phyloP scores from a whole-genome alignment of 2,797 vertebrate species.

The Chelon auratus region DNA sequence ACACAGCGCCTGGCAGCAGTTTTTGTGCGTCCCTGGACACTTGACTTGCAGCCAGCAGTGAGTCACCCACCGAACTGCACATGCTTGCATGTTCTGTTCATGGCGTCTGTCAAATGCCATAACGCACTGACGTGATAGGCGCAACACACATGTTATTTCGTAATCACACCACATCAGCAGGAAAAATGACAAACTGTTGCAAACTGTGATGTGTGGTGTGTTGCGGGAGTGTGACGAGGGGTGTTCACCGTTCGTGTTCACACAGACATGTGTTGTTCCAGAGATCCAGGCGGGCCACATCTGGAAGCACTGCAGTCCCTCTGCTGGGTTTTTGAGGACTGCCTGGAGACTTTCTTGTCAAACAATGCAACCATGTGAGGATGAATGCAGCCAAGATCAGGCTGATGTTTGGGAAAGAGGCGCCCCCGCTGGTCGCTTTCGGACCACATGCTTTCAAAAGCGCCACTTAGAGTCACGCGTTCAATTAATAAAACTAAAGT shows the following conservation, averaged over 20 bases:
- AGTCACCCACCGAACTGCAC: conserved; percentile 57
- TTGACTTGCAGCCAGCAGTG: conserved; percentile 58
- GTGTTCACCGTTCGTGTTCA: conserved; percentile 53
- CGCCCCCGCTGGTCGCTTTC: conserved; percentile 24
- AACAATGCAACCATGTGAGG: conserved; percentile 73
- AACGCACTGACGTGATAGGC: conserved; percentile 34
- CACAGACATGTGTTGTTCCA: conserved; percentile 55
- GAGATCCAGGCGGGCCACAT: conserved; percentile 70
- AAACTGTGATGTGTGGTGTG: conserved; percentile 28
- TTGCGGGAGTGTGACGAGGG: conserved; percentile 34
- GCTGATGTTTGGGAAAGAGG: conserved; percentile 45
- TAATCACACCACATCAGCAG: conserved; percentile 48
- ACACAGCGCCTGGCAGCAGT: conserved; percentile 7
- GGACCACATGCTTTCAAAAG: not conserved
- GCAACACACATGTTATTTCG: conserved; percentile 23
- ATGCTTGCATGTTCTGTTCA: conserved; percentile 6
- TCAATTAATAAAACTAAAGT: not conserved
- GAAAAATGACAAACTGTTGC: conserved; percentile 40
- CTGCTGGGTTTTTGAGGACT: conserved; percentile 62
- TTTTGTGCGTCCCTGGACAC: conserved; percentile 66
- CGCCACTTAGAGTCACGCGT: too few species aligned
- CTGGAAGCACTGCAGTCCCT: conserved; percentile 79
- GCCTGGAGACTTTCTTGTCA: conserved; percentile 73
- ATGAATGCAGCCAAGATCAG: conserved; percentile 36
- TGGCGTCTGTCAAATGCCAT: conserved; percentile 6